Base-by-base conservation (phyloP, 2,888 invertebrate species). In the Mimas tiliae region DNA sequence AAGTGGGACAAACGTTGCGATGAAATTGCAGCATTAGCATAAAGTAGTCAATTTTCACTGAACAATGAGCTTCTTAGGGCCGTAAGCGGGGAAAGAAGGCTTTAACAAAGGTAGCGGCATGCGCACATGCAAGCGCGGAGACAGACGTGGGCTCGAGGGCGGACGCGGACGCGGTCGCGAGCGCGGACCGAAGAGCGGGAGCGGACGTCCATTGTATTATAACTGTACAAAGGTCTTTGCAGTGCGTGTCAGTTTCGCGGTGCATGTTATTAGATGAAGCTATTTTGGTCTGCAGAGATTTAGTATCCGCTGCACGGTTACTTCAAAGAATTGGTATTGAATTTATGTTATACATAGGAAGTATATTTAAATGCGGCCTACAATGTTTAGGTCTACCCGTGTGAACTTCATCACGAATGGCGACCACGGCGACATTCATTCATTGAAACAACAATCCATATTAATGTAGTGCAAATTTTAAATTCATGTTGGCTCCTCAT, bases 401-500 rank as follows among this genome's bases (percentile, higher is more conserved):
- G 93, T 91, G 93, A 93, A 93, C 92, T 90, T 92, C 88, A 93
- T 93, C 92, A 82, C 82, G 90, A 85, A 93, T 93, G 91, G 90
- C 89, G 85, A 88, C 90, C 93, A 91, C 92, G 91, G 70, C 85
- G 76, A 84, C 90, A 89, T 90, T 91, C 93, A 92, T 93, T 93
- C 93, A 93, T 92, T 91, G 93, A 91, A 93, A 91, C 91, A 83
- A 87, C 92, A 85, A 92, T 93, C 91, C 92, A 93, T 93, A 93
- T 92, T 93, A 92, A 93, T 93, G 93, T 89, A 91, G 89, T 90
- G 91, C 93, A 92, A 91, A 93, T 92, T 93, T 93, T 86, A 85
- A 91, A 93, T 93, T 93, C 93, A 93, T 85, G 87, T 83, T 86
- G 88, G 80, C 88, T 87, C 89, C 83, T 88, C 89, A 83, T 87